These are phyloP conservation scores for Oryzaephilus surinamensis DNA, from an alignment of 1,140 invertebrate species.

Conservation along the genomic window DNA sequence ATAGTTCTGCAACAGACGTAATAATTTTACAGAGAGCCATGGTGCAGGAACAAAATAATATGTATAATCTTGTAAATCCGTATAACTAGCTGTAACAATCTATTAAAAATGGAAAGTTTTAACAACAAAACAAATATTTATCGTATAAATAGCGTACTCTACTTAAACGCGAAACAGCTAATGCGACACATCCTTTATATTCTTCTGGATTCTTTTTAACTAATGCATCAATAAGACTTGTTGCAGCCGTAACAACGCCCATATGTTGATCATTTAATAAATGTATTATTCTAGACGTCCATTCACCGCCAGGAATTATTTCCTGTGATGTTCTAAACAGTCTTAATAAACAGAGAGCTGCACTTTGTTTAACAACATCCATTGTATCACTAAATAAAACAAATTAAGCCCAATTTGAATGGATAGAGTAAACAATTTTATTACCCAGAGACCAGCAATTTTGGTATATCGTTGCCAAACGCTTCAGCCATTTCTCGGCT, in stretches of 20 bases:
- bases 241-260: constrained; percentile 97
- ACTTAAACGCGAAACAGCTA: constrained; percentile 94
- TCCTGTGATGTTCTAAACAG: constrained; percentile 87
- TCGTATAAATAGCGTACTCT: constrained; percentile 47
- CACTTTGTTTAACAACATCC: constrained; percentile 99
- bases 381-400: constrained; percentile 78
- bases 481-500: constrained; percentile 99
- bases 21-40: constrained; percentile 97
- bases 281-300: constrained; percentile 98
- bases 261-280: constrained; percentile 98
- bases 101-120: constrained; percentile 38
- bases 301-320: constrained; percentile 94
- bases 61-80: constrained; percentile 98
- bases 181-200: constrained; percentile 96
- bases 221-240: constrained; percentile 94
- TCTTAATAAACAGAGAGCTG: constrained; percentile 89
- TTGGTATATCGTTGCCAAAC: constrained; percentile 96
- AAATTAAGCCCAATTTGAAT: constrained; percentile 2
- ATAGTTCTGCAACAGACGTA: constrained; percentile 95
- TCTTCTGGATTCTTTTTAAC: constrained; percentile 98
- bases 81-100: constrained; percentile 97
- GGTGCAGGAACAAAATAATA: constrained; percentile 99
- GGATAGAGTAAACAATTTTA: constrained; percentile 12
- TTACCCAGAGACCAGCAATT: constrained; percentile 93
- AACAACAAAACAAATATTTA: not conserved